Evolutionary conservation across 2,113 vertebrate species (phyloP).

Genomic region (Megaceryle maxima): DNA sequence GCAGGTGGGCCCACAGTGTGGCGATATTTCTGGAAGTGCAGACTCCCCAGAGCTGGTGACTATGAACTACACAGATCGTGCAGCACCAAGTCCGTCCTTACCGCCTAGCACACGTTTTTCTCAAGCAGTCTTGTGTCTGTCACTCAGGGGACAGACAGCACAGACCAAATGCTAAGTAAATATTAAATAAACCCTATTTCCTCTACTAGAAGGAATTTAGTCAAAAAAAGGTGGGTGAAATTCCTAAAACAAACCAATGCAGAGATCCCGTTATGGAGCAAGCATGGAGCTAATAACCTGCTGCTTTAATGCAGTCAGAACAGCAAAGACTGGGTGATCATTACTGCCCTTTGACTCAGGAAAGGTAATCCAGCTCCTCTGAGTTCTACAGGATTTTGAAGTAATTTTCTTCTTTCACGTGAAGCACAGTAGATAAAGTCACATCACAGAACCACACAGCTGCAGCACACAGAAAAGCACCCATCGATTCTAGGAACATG

Average conservation of each 20-base stretch:
- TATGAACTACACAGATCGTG: background rate
- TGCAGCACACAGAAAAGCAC: constrained; percentile 12
- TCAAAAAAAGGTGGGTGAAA: background rate
- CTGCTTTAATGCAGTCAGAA: background rate
- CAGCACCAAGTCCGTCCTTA: background rate
- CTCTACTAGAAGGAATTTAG: background rate
- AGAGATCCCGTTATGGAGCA: background rate
- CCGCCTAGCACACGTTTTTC: accelerated
- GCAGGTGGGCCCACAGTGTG: background rate
- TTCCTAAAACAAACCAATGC: background rate
- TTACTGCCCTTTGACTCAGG: background rate
- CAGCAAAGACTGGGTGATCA: background rate
- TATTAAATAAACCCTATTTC: background rate
- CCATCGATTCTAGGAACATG: background rate
- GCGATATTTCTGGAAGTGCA: background rate
- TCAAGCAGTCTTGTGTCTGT: background rate
- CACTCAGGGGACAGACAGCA: background rate
- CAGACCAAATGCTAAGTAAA: background rate
- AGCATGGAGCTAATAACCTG: background rate
- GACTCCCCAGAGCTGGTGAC: background rate
- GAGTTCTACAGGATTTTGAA: background rate
- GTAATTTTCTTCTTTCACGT: constrained; percentile 1
- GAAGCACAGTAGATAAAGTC: background rate
- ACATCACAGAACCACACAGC: constrained; percentile 1
- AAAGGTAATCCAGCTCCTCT: background rate